Evolutionary conservation across 2,797 vertebrate genomes (phyloP), one percentile per base, ranked within the genome.

Genomic region (Sebastes iracundus): DNA sequence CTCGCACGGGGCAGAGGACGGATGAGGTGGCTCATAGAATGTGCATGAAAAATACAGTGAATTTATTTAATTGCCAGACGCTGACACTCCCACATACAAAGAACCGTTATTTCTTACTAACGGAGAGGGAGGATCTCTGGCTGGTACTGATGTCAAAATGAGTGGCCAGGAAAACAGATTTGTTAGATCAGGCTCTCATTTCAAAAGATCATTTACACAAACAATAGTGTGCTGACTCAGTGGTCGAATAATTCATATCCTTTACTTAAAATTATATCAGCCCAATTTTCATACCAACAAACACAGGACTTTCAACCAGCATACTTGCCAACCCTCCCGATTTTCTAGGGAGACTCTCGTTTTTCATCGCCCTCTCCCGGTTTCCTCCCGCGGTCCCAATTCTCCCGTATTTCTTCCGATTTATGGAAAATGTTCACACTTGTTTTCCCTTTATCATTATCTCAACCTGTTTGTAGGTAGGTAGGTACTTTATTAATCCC

Each of bases 1-100:
- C 85, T 84, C 76, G 79, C 52, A 71, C 79, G 52, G 82, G 73
- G 85, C 69, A 71, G 77, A 23, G 80, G 79, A 72, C 25, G 78
- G 84, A 67, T 53, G 72, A 71, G 83, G 84, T 73, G 81, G 70
- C 84, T 83, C 70, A 22, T 63, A 49, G 77, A 59, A 77, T 65
- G 74, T 42, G 64, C 59, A 72, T 86, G 87, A 83, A 72, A 79
- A 88, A 88, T 64, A 58, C n/a, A 1, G 7, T 22, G 61, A 38
- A 35, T 33, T 63, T 33, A 33, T 62, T n/a, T 32, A 62, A 32
- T 33, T 71, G 75, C 23, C 33, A 65, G 67, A 77, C 70, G 35
- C 56, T 27, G 73, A 81, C 82, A 80, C 83, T 52, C 27, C 63
- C 77, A 28, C 77, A 64, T n/a, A 42, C 52, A 77, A 27, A 53